Base-by-base conservation (phyloP, 37 sponge, comb jelly and placozoan genomes). In the Beroe ovata region DNA sequence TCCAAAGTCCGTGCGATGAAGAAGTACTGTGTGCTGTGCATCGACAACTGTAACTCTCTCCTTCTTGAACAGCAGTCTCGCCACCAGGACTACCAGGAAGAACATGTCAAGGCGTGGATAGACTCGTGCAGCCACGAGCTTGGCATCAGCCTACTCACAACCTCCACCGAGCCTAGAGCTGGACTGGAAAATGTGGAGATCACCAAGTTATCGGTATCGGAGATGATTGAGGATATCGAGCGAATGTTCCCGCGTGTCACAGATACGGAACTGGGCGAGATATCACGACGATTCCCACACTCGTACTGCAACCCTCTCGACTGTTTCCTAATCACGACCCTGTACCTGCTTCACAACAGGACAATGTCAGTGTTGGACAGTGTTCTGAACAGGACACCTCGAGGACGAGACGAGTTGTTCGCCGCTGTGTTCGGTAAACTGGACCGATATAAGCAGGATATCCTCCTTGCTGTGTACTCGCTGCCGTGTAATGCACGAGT, bases 401-500 rank as follows among this genome's bases (percentile, higher is more conserved):
- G 30, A 1, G 30, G 16, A 66, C 29, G 69, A 30, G 30, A 66
- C 16, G 69, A 66, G 14, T 37, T 66, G 69, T 66, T 66, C 34
- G 69, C 69, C 16, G 69, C 69, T 2, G 69, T 66, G 69, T 66
- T 66, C 69, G 30, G 36, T 1, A 26, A 30, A 30, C 35, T 66
- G 3, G 25, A 25, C 69, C 29, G 69, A 30, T 11, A 25, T 1
- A 25, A 66, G 16, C 69, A 66, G 16, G 69, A 66, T 37, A 66
- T 66, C 34, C 36, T 77, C 54, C 41, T 42, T 41, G 35, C 84
- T 21, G 54, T 77, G 22, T 77, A 77, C 38, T 77, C 84, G 2
- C 38, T 77, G 84, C 84, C 69, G 35, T 66, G 69, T 37, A 66
- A 66, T 66, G 69, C 32, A 4, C 25, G 34, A 66, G 69, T 66